A percentile compares a stretch with the other conserved stretches of the same genome.
These are phyloP conservation scores for Naso thynnoides DNA, from an alignment of 2,797 vertebrate genomes.

Conservation along the genomic window DNA sequence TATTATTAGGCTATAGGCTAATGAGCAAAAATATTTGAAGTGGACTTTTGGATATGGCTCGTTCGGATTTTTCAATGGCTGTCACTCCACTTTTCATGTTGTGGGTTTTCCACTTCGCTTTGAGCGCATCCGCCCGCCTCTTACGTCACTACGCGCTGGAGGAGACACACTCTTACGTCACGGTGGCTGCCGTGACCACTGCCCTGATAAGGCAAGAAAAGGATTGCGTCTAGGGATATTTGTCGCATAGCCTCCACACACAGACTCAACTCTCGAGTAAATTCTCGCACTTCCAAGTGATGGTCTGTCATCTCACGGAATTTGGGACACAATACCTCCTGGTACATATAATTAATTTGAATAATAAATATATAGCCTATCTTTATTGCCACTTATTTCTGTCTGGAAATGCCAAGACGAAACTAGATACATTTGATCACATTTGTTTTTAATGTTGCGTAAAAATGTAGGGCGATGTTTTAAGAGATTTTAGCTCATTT, in stretches of 20 bases:
- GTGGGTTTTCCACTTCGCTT: slow-evolving; percentile 81
- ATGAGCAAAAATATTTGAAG: not conserved
- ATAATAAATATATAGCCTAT: too few relatives aligned
- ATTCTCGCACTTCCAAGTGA: not conserved
- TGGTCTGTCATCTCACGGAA: too few relatives aligned
- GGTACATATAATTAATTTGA: too few relatives aligned
- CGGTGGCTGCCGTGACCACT: slow-evolving; percentile 51
- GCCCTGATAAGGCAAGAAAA: slow-evolving; percentile 55
- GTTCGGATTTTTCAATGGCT: slow-evolving; percentile 18
- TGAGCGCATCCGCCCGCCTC: slow-evolving; percentile 71
- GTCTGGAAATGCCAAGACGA: not conserved
- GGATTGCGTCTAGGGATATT: slow-evolving; percentile 46
- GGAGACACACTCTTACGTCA: slow-evolving; percentile 80
- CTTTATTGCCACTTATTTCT: not conserved
- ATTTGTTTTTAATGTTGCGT: not conserved
- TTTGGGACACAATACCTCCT: too few relatives aligned
- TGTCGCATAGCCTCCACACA: slow-evolving; percentile 68
- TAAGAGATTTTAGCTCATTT: not conserved
- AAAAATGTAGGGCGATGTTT: not conserved
- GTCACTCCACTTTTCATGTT: slow-evolving; percentile 33
- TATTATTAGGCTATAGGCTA: too few relatives aligned
- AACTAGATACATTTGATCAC: too few relatives aligned
- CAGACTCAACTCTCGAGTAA: slow-evolving; percentile 28
- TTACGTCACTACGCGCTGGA: slow-evolving; percentile 73
- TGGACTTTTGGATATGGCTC: slow-evolving; percentile 10